phyloP scores from a whole-genome alignment of 2,113 vertebrate species.

The Zosterops hypoxanthus region DNA sequence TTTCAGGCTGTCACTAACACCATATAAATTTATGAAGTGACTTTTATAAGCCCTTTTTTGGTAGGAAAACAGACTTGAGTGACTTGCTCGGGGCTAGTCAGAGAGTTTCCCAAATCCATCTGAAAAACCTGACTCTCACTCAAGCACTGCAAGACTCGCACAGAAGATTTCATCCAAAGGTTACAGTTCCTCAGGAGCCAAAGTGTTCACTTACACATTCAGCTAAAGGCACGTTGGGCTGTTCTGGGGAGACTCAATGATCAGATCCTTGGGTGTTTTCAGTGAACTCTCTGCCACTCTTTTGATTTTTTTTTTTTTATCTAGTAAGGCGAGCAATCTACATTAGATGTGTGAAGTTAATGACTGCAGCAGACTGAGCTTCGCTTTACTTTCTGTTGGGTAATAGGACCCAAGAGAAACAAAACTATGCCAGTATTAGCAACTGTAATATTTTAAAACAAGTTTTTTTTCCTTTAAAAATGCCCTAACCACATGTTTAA shows the following conservation, averaged over 20 bases:
- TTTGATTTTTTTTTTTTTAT: neutral
- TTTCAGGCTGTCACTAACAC: neutral
- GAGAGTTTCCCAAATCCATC: neutral
- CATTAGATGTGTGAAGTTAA: neutral
- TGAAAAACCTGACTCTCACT: neutral
- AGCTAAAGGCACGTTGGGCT: neutral
- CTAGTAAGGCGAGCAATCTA: neutral
- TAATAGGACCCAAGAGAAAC: neutral
- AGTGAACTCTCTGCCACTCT: neutral
- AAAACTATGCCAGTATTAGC: neutral
- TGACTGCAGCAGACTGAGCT: neutral
- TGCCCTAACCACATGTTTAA: neutral
- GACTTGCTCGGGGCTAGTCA: neutral
- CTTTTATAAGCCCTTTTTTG: neutral
- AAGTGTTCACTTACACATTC: neutral
- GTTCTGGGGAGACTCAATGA: neutral
- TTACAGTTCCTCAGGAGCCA: neutral
- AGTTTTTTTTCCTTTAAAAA: neutral
- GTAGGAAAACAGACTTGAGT: neutral
- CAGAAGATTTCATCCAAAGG: neutral
- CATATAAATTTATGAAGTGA: neutral
- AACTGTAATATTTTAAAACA: neutral
- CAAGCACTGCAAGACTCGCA: neutral
- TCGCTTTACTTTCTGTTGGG: neutral
- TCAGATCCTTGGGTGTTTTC: neutral